Evolutionary conservation across 2,888 invertebrate species (phyloP).

Genomic region (Byasa hedistus): DNA sequence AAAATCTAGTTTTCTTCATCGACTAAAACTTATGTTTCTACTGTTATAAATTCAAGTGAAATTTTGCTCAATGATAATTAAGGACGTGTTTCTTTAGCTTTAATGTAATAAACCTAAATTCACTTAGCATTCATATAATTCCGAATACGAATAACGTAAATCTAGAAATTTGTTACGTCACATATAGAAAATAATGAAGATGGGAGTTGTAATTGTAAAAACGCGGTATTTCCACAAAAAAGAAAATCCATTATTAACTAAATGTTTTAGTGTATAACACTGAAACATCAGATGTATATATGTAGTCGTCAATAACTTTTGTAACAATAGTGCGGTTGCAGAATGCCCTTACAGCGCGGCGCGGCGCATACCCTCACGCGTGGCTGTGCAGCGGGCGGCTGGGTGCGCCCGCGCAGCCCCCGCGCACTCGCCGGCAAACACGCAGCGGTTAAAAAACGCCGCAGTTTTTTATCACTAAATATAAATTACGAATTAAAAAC

Average conservation of each 20-base stretch:
- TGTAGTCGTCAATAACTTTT: background rate
- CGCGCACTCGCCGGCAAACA: slow-evolving; percentile 28
- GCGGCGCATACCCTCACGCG: slow-evolving; percentile 32
- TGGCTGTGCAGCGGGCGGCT: slow-evolving; percentile 29
- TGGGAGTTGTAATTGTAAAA: background rate
- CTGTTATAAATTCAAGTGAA: background rate
- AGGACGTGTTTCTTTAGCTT: background rate
- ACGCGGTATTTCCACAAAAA: slow-evolving; percentile 12
- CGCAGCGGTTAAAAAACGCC: slow-evolving; percentile 31
- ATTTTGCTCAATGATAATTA: background rate
- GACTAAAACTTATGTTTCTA: background rate
- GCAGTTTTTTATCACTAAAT: background rate
- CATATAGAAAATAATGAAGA: slow-evolving; percentile 1
- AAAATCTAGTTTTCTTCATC: background rate
- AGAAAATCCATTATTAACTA: no score
- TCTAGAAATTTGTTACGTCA: background rate
- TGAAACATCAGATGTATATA: no score
- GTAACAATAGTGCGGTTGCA: slow-evolving; percentile 1
- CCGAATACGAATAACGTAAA: background rate
- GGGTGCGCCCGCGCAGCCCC: slow-evolving; percentile 23
- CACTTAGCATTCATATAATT: background rate
- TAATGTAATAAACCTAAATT: slow-evolving; percentile 1
- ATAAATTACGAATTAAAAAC: no score
- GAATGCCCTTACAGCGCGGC: background rate
- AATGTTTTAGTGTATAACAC: no score